Conservation (phyloP, 2,888 invertebrate species). For the Xylocampa areola region DNA sequence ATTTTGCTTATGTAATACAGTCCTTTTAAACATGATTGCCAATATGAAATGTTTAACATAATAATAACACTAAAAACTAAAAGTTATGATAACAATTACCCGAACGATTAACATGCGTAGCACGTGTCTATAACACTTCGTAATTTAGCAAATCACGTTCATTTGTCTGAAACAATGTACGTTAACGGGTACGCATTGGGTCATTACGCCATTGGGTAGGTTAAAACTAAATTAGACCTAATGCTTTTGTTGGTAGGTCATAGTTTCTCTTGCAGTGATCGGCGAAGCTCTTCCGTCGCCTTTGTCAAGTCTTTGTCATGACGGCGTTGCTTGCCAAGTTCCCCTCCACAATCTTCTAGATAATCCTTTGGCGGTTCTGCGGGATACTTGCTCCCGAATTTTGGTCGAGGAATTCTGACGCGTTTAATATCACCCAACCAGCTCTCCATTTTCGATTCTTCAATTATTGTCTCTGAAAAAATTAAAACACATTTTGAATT, state of each 20-base stretch:
- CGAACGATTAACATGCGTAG: constrained; percentile 46
- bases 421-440: constrained; percentile 96
- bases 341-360: constrained; percentile 90
- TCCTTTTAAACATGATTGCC: constrained; percentile 1
- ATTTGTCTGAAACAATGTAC: constrained; percentile 64
- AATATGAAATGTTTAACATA: constrained; percentile 26
- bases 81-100: constrained; percentile 54
- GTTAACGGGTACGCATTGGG: constrained; percentile 58
- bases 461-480: constrained; percentile 23
- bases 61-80: constrained; percentile 39
- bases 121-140: constrained; percentile 49
- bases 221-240: constrained; percentile 70
- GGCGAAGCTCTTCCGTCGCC: constrained; percentile 93
- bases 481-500: background rate
- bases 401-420: constrained; percentile 95
- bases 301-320: constrained; percentile 91
- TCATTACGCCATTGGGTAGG: constrained; percentile 58
- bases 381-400: constrained; percentile 93
- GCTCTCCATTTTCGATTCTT: constrained; percentile 91
- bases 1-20: background rate
- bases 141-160: constrained; percentile 65
- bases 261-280: constrained; percentile 94
- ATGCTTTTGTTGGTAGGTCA: constrained; percentile 79
- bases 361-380: constrained; percentile 95
- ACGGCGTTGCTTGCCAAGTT: constrained; percentile 86